Evolutionary conservation across 2,797 vertebrate species (phyloP), one percentile per base, ranked within the genome.

Genomic region (Chiloscyllium punctatum): DNA sequence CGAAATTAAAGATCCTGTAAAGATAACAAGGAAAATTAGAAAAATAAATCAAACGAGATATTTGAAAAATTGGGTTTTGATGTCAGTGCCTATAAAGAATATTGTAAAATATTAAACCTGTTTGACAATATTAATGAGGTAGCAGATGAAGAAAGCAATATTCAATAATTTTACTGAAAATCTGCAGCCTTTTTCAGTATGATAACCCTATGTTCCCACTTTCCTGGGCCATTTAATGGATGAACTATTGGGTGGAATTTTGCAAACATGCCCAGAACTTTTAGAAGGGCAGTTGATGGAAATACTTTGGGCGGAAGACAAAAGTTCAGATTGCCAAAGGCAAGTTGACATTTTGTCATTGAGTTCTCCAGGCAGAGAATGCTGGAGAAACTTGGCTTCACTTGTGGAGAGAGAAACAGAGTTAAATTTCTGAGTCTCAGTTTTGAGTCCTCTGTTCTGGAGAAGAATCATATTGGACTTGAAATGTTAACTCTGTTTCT

Each of bases 1-100:
- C 42, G 48, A 84, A 84, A 84, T 84, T 84, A 48, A 84, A 84
- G 42, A 84, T 84, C 42, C 82, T 48, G 21, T 48, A 42, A 23
- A 84, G 6, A 84, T 84, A 48, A 7, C 3, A 8, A 16, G 5
- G 51, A 62, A 90, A 90, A 57, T 90, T 62, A 62, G 51, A 90
- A 84, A 84, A 84, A 84, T 84, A 84, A 84, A 84, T 84, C 82
- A 84, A 84, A 84, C 21, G 21, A 42, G 82, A 48, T 84, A 48
- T 8, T 84, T 84, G 37, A 42, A 84, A 84, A 84, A 84, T 23
- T 84, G 13, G 16, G 53, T 27, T 88, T 88, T 88, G 86, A 16
- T 53, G 48, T 88, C 23, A 88, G 25, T 25, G 27, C 21, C 23
- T 51, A 51, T 23, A 25, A 87, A 87, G 42, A 9, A 87, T 51